These are phyloP conservation scores for Eristalis arbustorum DNA, from an alignment of 2,888 invertebrate genomes.

Conservation along the genomic window DNA sequence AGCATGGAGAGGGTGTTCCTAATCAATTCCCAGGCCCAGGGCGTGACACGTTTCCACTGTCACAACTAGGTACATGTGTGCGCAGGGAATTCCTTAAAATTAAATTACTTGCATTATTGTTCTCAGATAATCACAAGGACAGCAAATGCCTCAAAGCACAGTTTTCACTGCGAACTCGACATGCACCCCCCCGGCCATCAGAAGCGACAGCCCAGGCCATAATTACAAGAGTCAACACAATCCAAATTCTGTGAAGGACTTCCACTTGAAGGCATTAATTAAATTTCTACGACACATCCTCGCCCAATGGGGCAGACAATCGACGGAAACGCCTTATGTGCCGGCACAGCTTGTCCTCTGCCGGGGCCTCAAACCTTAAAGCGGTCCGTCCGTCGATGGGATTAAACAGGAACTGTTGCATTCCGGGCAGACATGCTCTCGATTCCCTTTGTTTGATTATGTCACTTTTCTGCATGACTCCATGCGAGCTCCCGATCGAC, in stretches of 20 bases:
- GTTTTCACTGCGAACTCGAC: background rate
- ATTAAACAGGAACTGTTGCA: background rate
- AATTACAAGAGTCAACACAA: slow-evolving; percentile 31
- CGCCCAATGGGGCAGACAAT: background rate
- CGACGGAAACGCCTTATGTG: background rate
- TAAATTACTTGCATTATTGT: background rate
- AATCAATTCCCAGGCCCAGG: background rate
- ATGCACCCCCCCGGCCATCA: background rate
- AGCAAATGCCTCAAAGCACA: background rate
- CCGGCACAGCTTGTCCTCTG: background rate
- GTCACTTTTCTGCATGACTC: background rate
- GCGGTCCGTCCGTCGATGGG: background rate
- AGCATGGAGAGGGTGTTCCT: background rate
- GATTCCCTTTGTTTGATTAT: background rate
- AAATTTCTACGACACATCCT: slow-evolving; percentile 2
- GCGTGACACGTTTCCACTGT: background rate
- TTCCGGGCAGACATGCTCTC: background rate
- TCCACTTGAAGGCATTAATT: slow-evolving; percentile 16
- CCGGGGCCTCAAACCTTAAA: background rate
- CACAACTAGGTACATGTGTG: background rate
- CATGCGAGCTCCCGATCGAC: background rate
- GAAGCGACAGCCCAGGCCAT: slow-evolving; percentile 4
- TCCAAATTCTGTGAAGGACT: slow-evolving; percentile 11
- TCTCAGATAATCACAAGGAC: background rate
- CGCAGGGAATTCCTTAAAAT: background rate